These are phyloP conservation scores for Eulemur mongoz DNA, from an alignment of 2,797 vertebrate genomes.

Conservation along the genomic window DNA sequence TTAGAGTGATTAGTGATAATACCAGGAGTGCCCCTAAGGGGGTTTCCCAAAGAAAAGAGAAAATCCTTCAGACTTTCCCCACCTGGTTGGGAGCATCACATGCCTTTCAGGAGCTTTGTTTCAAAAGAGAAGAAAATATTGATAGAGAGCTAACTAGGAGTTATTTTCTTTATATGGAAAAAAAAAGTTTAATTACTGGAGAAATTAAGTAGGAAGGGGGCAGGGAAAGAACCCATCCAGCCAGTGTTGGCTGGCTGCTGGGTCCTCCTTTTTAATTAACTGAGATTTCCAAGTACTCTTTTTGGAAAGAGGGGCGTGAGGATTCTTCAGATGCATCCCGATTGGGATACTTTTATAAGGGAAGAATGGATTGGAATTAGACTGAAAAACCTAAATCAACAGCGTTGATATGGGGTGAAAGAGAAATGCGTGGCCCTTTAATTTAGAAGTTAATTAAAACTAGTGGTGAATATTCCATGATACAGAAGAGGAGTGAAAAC, in stretches of 20 bases:
- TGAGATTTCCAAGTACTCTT: neutral
- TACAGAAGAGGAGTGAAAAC: neutral
- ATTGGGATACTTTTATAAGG: neutral
- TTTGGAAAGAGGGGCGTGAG: neutral
- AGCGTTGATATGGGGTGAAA: neutral
- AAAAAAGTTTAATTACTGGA: neutral
- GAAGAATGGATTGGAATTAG: neutral
- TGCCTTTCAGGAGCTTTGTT: neutral
- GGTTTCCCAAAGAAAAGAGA: conserved; percentile 8
- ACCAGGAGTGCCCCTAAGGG: neutral
- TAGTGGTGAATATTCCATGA: neutral
- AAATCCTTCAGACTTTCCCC: neutral
- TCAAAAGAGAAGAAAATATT: conserved; percentile 53
- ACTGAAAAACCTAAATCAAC: neutral
- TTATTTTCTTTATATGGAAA: neutral
- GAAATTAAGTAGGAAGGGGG: conserved; percentile 17
- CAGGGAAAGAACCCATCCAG: neutral
- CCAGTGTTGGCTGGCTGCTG: neutral
- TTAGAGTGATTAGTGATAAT: neutral
- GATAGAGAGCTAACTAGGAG: neutral
- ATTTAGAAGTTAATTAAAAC: neutral
- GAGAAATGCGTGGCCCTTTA: neutral
- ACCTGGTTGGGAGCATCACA: neutral
- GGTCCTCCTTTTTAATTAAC: neutral
- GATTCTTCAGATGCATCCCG: neutral